phyloP scores from a whole-genome alignment of 2,113 vertebrate genomes.

The Rhinoptilus africanus region DNA sequence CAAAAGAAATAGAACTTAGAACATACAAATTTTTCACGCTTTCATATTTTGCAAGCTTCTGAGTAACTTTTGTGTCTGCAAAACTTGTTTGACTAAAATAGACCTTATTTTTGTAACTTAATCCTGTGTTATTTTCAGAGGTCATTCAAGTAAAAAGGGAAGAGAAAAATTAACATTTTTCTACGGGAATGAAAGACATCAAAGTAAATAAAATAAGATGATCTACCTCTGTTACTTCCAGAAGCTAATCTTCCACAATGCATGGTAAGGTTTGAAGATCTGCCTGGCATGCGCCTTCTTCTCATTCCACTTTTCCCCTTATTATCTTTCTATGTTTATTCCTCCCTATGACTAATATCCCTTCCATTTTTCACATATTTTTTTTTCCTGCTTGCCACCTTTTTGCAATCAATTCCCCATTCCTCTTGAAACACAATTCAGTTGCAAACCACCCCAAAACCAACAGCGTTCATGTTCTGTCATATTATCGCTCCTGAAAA shows the following conservation, averaged over 20 bases:
- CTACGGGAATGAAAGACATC: not conserved
- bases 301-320: not conserved
- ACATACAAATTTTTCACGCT: not conserved
- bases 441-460: not conserved
- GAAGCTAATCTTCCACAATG: not conserved
- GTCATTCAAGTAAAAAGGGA: not conserved
- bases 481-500: not conserved
- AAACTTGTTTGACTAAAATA: constrained; percentile 26
- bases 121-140: not conserved
- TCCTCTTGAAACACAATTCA: not conserved
- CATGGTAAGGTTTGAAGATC: not conserved
- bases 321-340: not conserved
- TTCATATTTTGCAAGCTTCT: constrained; percentile 16
- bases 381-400: not conserved
- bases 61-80: not conserved
- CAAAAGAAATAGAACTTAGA: not conserved
- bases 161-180: constrained; percentile 7
- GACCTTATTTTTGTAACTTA: constrained; percentile 2
- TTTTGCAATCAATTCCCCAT: not conserved
- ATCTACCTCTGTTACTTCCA: not conserved
- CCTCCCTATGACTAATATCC: not conserved
- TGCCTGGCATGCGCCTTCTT: not conserved
- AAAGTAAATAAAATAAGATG: not conserved
- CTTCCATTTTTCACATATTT: not conserved
- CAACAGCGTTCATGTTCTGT: not conserved